A percentile compares a stretch with the other conserved stretches of the same genome.
Conservation (phyloP, 2,797 vertebrate genomes). For the Urophycis tenuis region DNA sequence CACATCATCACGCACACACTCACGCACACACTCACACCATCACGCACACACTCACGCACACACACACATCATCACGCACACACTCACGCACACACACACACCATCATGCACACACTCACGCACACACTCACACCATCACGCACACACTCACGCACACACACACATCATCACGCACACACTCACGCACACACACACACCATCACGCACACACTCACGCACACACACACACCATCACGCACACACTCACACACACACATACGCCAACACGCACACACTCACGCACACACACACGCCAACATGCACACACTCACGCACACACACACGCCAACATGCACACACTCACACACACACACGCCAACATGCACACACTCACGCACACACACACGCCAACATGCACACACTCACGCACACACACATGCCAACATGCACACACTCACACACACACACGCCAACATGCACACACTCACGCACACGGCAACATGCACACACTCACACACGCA, state of each 20-base stretch:
- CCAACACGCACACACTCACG: slow-evolving; percentile 23
- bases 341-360: slow-evolving; percentile 28
- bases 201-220: slow-evolving; percentile 21
- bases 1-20: no score
- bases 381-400: not conserved
- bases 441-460: no score
- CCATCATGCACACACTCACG: no score
- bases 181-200: slow-evolving; percentile 23
- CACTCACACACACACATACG: slow-evolving; percentile 1
- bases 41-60: no score
- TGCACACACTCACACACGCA: no score
- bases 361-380: slow-evolving; percentile 1
- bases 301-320: slow-evolving; percentile 23
- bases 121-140: no score
- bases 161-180: slow-evolving; percentile 22
- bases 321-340: slow-evolving; percentile 16
- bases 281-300: slow-evolving; percentile 37
- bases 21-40: no score
- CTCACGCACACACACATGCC: no score
- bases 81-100: no score
- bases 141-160: slow-evolving; percentile 42
- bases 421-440: no score
- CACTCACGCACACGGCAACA: no score
- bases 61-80: no score
- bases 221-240: slow-evolving; percentile 19